These are phyloP conservation scores for Ascaphus truei DNA, from an alignment of 2,113 vertebrate genomes.

Conservation along the genomic window DNA sequence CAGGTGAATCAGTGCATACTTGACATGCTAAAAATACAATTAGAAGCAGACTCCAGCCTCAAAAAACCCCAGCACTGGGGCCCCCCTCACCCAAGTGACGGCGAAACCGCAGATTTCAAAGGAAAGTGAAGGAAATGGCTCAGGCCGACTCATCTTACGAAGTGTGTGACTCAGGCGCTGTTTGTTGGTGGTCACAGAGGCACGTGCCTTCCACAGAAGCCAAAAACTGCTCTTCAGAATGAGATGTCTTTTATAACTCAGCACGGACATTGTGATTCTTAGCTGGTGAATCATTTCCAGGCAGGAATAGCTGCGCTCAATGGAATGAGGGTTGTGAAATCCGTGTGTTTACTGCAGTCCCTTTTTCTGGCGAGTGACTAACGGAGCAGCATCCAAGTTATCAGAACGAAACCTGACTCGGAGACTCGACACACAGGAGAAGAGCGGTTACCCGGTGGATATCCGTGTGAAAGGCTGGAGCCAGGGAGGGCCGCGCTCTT, in stretches of 20 bases:
- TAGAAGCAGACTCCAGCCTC: constrained; percentile 36
- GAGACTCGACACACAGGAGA: constrained; percentile 28
- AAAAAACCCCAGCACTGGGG: constrained; percentile 45
- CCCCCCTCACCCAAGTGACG: constrained; percentile 41
- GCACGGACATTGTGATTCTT: constrained; percentile 46
- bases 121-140: constrained; percentile 54
- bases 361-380: constrained; percentile 61
- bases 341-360: constrained; percentile 53
- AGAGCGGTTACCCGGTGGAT: not conserved
- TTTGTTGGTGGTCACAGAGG: constrained; percentile 50
- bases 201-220: constrained; percentile 50
- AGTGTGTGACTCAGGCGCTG: constrained; percentile 57
- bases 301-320: constrained; percentile 64
- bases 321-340: constrained; percentile 68
- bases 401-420: constrained; percentile 48
- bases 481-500: not conserved
- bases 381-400: constrained; percentile 57
- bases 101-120: constrained; percentile 30
- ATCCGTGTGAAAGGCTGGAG: not conserved
- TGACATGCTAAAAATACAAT: constrained; percentile 41
- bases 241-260: constrained; percentile 41
- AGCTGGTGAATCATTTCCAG: constrained; percentile 65
- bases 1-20: constrained; percentile 60
- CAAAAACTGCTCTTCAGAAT: constrained; percentile 50
- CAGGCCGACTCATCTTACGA: constrained; percentile 48